phyloP scores from a whole-genome alignment of 2,797 vertebrate genomes.

The Echeneis naucrates region DNA sequence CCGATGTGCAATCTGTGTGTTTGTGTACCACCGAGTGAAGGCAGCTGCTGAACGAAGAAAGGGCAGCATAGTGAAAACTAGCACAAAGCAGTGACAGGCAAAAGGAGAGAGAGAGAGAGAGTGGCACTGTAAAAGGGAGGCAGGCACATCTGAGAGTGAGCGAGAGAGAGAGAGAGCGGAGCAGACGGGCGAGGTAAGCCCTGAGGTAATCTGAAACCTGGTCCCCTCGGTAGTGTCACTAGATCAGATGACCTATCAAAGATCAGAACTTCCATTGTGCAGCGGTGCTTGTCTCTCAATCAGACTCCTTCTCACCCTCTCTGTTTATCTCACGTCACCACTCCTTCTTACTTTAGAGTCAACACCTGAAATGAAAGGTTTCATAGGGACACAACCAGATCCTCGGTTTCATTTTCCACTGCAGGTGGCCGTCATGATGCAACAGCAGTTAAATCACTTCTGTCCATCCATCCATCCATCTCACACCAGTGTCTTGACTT shows the following conservation, averaged over 20 bases:
- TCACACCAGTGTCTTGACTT: conserved; percentile 20
- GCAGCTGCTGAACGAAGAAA: conserved; percentile 12
- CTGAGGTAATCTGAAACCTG: conserved; percentile 81
- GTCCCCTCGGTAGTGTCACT: conserved; percentile 64
- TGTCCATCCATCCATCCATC: not conserved
- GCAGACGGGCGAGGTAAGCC: conserved; percentile 80
- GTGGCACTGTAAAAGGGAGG: conserved; percentile 37
- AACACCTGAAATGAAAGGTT: conserved; percentile 71
- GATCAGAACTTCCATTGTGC: conserved; percentile 85
- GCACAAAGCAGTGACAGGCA: conserved; percentile 15
- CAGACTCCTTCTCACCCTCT: conserved; percentile 75
- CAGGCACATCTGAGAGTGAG: conserved; percentile 33
- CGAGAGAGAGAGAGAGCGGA: conserved; percentile 22
- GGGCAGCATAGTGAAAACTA: conserved; percentile 22
- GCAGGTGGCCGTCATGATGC: conserved; percentile 7
- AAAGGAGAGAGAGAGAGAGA: conserved; percentile 21
- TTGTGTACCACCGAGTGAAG: conserved; percentile 16
- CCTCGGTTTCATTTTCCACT: conserved; percentile 71
- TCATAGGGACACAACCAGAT: conserved; percentile 51
- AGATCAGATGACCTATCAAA: conserved; percentile 88
- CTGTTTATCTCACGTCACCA: conserved; percentile 73
- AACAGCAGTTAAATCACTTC: conserved; percentile 9
- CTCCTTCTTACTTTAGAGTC: conserved; percentile 54
- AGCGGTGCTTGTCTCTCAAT: conserved; percentile 70
- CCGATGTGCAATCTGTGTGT: conserved; percentile 1